Base-by-base conservation (phyloP, 2,797 vertebrate genomes). In the Ctenosaura bakeri region DNA sequence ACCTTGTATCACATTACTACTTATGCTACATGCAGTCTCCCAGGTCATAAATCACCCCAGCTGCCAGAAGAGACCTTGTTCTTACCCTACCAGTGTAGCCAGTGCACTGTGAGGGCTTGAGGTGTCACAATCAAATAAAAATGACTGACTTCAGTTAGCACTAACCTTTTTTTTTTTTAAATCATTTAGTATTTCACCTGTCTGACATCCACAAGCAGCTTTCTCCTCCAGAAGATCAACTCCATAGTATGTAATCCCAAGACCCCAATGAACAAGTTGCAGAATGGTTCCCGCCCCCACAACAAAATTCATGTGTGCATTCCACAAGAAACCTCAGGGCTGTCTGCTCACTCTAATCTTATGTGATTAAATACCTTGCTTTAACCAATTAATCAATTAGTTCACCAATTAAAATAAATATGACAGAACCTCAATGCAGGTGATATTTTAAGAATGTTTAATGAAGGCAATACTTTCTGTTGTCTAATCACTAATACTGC, bases 1-100 rank as follows among this genome's bases (percentile, higher is more conserved):
- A 91, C 88, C 92, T 94, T 97, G 42, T 54, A 96, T 97, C 96
- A 95, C 93, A 91, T 90, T 93, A 96, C 91, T 88, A 2, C 94
- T 94, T 93, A 79, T 1, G 93, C 89, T 95, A 87, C 91, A 16
- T 1, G 29, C 77, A 50, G 89, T 93, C 92, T 95, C 90, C 52
- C 71, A 87, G 90, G 82, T 92, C 93, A 96, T 96, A 94, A 82
- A 73, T 97, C 96, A 97, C 81, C 90, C 64, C 12, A 7, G 78
- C 92, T 90, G 84, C 80, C 95, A 95, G 89, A 87, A 64, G 91
- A 94, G 92, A 73, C 94, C 93, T 93, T 90, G 77, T 59, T 93
- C 92, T 59, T 85, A 83, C 92, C 95, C 22, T 0, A 2, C 2
- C 26, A 80, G 13, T 5, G 77, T n/a, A 91, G 59, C 84, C 56